Percentiles rank a stretch among this genome's conserved stretches.
Evolutionary conservation across 2,113 vertebrate genomes (phyloP).

Genomic region (Penelope pileata): DNA sequence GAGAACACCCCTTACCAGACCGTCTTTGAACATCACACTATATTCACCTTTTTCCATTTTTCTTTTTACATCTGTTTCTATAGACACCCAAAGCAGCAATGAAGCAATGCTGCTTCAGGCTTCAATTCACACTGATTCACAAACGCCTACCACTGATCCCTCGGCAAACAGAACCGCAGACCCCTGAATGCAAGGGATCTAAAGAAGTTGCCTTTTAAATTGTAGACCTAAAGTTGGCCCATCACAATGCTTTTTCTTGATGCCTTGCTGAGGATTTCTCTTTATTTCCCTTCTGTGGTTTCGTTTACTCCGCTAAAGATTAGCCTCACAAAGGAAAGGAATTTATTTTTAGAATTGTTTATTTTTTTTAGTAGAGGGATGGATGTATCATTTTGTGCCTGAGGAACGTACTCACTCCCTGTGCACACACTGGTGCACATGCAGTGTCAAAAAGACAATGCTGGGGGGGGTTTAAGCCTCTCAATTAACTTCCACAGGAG

Average conservation of each 20-base stretch:
- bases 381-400: not conserved
- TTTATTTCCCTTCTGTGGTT: slow-evolving; percentile 25
- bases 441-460: not conserved
- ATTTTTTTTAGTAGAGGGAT: not conserved
- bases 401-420: not conserved
- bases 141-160: slow-evolving; percentile 33
- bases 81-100: not conserved
- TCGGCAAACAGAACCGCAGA: not conserved
- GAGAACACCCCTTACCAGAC: not conserved
- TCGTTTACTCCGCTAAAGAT: slow-evolving; percentile 42
- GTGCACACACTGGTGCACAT: not conserved
- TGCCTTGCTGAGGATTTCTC: not conserved
- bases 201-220: slow-evolving; percentile 28
- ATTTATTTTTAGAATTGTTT: not conserved
- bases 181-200: slow-evolving; percentile 2
- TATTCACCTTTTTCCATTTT: not conserved
- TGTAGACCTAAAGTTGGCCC: slow-evolving; percentile 28
- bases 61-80: slow-evolving; percentile 15
- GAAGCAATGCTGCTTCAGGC: slow-evolving; percentile 9
- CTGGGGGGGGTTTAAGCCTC: not conserved
- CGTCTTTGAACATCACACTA: not conserved
- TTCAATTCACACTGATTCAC: slow-evolving; percentile 2
- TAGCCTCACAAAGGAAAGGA: slow-evolving; percentile 16
- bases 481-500: not conserved
- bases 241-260: slow-evolving; percentile 4